Evolutionary conservation across 2,113 vertebrate genomes (phyloP).

Genomic region (Potamarius usumacintae): DNA sequence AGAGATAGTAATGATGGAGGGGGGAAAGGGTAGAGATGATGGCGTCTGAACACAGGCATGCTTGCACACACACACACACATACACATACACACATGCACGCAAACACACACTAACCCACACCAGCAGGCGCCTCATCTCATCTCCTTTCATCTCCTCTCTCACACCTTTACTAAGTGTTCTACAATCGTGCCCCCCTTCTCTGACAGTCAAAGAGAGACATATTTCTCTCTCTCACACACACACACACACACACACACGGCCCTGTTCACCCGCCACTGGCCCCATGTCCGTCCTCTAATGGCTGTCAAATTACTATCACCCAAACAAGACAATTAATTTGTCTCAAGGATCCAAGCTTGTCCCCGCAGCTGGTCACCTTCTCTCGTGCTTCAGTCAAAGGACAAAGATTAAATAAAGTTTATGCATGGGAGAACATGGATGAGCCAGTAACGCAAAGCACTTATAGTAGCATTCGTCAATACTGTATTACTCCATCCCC

Average conservation of each 20-base stretch:
- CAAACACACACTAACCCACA: constrained; percentile 36
- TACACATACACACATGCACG: constrained; percentile 15
- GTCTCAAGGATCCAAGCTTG: constrained; percentile 46
- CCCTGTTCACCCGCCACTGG: constrained; percentile 52
- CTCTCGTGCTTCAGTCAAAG: constrained; percentile 47
- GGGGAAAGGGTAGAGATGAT: constrained; percentile 54
- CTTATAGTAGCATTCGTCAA: constrained; percentile 20
- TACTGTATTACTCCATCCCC: constrained; percentile 2
- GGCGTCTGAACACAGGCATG: constrained; percentile 50
- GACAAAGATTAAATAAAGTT: constrained; percentile 42
- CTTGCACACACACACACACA: constrained; percentile 39
- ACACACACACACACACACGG: constrained; percentile 56
- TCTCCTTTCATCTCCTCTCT: constrained; percentile 50
- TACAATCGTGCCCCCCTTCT: constrained; percentile 33
- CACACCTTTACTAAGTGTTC: constrained; percentile 52
- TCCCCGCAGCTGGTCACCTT: constrained; percentile 31
- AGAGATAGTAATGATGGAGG: constrained; percentile 48
- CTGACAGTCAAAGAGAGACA: constrained; percentile 32
- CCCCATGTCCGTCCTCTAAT: constrained; percentile 68
- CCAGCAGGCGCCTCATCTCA: constrained; percentile 35
- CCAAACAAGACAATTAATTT: constrained; percentile 75
- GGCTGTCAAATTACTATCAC: constrained; percentile 79
- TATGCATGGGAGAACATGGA: constrained; percentile 17
- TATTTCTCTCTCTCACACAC: constrained; percentile 45
- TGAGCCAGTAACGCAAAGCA: neutral